Evolutionary conservation across 2,888 invertebrate species (phyloP).

Genomic region (Meganola albula): DNA sequence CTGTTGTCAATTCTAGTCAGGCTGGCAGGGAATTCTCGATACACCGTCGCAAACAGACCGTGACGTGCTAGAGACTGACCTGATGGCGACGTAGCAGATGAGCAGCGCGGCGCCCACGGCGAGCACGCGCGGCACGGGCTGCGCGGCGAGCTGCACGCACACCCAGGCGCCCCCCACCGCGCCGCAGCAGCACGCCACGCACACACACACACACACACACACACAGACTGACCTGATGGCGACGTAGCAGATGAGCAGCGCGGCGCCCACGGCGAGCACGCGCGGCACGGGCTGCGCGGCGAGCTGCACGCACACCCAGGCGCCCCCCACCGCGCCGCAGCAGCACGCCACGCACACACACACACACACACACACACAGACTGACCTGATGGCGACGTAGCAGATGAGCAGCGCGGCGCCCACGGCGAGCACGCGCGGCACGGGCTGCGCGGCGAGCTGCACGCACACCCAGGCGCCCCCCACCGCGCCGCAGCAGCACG

Average conservation of each 20-base stretch:
- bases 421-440: slow-evolving; percentile 87
- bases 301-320: slow-evolving; percentile 88
- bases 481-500: slow-evolving; percentile 84
- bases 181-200: slow-evolving; percentile 85
- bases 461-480: slow-evolving; percentile 88
- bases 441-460: slow-evolving; percentile 86
- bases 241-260: slow-evolving; percentile 89
- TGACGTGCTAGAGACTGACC: too few relatives aligned
- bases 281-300: slow-evolving; percentile 86
- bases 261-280: slow-evolving; percentile 88
- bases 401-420: slow-evolving; percentile 89
- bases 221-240: slow-evolving; percentile 87
- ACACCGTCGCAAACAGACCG: too few relatives aligned
- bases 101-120: slow-evolving; percentile 89
- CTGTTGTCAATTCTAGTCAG: too few relatives aligned
- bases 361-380: too few relatives aligned
- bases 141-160: slow-evolving; percentile 85
- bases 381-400: slow-evolving; percentile 88
- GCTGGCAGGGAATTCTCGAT: too few relatives aligned
- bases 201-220: too few relatives aligned
- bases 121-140: slow-evolving; percentile 86
- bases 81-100: slow-evolving; percentile 89
- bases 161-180: slow-evolving; percentile 88
- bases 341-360: slow-evolving; percentile 86
- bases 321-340: slow-evolving; percentile 84